These are phyloP conservation scores for Megaceryle alcyon DNA, from an alignment of 2,797 vertebrate species.

Conservation along the genomic window DNA sequence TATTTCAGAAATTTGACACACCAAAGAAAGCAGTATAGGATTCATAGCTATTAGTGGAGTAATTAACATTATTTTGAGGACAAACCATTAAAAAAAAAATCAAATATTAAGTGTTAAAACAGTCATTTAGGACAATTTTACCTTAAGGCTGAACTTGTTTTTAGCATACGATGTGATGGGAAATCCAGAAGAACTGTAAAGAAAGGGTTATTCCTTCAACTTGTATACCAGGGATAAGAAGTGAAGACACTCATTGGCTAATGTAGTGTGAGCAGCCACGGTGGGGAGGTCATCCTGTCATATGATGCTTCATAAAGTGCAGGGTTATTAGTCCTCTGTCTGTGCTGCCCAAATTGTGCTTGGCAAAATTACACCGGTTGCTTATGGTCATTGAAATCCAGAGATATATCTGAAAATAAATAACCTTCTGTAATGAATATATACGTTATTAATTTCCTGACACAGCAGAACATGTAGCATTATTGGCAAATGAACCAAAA, in stretches of 20 bases:
- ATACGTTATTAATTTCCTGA: background rate
- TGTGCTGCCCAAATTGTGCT: background rate
- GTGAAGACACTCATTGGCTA: background rate
- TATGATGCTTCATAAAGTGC: background rate
- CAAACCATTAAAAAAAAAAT: conserved; percentile 12
- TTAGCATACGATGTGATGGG: background rate
- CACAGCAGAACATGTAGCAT: background rate
- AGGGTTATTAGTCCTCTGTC: background rate
- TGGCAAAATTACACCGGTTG: background rate
- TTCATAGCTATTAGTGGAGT: background rate
- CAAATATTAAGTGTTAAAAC: background rate
- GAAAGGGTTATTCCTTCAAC: background rate
- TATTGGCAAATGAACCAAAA: background rate
- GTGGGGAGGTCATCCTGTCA: background rate
- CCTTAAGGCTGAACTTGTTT: conserved; percentile 29
- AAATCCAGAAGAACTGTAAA: background rate
- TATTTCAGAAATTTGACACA: background rate
- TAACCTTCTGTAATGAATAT: background rate
- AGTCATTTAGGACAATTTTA: conserved; percentile 20
- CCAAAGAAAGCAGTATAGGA: background rate
- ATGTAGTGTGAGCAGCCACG: background rate
- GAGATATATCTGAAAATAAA: background rate
- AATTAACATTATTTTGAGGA: conserved; percentile 10
- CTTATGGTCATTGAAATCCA: background rate
- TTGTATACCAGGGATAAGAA: background rate